Evolutionary conservation across 2,888 invertebrate genomes (phyloP), one percentile per base, ranked within the genome.

Genomic region (Aquatica leii): DNA sequence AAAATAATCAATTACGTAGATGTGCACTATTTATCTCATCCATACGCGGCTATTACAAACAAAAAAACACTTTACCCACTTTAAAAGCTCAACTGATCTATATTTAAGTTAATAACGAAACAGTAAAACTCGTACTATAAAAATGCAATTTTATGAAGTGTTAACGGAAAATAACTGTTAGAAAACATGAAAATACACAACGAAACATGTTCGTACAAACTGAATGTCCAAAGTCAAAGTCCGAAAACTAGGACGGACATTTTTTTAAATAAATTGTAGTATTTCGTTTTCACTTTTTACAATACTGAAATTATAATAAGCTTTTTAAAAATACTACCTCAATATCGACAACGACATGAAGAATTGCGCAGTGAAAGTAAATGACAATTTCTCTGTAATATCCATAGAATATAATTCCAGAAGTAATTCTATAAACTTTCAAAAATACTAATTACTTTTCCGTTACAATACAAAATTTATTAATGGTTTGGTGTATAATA

Each of bases 111-210:
- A 18, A 46, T 37, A 37, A 37, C 12, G n/a, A 43, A 43, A 43
- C 17, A 3, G 3, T 43, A 43, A 43, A 46, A 46, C 11, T 46
- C 11, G 20, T 11, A 4, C 17, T 3, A 14, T 9, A 8, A 18
- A 12, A 46, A 46, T 46, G 46, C 9, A 18, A 46, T 20, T 46
- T 46, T 46, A 46, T 20, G 15, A 46, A 20, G 46, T 46, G 46
- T 18, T 46, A 46, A 46, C 46, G n/a, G 46, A 46, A 46, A 46
- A 20, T 46, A 46, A 46, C 46, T 46, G 46, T 46, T 18, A 18
- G 18, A 9, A 46, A 46, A 15, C 24, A 24, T 6, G 24, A 24
- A 24, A 24, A 24, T 4, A 24, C 2, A 4, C 6, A 24, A 24
- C 6, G 24, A 24, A 24, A 6, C 24, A 6, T 6, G 6, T 24